These are phyloP conservation scores for Upupa epops DNA, from an alignment of 2,113 vertebrate genomes.

Conservation along the genomic window DNA sequence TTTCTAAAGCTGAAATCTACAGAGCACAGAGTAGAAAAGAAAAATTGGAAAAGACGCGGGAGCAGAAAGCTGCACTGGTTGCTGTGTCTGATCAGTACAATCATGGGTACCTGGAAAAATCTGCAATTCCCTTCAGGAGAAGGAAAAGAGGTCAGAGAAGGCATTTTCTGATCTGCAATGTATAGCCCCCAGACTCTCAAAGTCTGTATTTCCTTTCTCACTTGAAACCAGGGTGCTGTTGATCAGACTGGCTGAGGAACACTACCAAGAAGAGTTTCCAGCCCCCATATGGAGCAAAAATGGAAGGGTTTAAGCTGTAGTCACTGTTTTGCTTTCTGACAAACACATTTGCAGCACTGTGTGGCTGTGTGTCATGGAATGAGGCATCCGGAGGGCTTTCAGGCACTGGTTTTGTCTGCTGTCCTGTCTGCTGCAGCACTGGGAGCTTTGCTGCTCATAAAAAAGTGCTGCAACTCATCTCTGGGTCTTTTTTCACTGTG, in stretches of 20 bases:
- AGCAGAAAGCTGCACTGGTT: background rate
- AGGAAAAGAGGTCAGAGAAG: background rate
- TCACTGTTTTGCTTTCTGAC: background rate
- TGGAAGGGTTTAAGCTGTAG: background rate
- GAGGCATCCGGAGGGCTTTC: background rate
- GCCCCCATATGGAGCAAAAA: background rate
- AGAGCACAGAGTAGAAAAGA: background rate
- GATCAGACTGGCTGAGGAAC: accelerated
- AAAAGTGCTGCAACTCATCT: background rate
- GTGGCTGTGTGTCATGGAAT: background rate
- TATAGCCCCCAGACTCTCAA: background rate
- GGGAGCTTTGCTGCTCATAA: background rate
- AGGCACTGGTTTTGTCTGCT: accelerated
- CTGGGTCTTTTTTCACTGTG: background rate
- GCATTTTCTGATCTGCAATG: background rate
- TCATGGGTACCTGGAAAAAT: background rate
- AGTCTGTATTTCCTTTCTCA: background rate
- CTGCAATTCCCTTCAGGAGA: background rate
- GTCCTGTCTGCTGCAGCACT: background rate
- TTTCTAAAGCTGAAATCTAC: background rate
- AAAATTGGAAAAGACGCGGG: background rate
- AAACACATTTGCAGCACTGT: background rate
- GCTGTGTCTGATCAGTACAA: background rate
- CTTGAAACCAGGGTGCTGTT: background rate
- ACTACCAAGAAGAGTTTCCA: accelerated